phyloP scores from a whole-genome alignment of 2,113 vertebrate genomes.

The Ceuthmochares aereus region DNA sequence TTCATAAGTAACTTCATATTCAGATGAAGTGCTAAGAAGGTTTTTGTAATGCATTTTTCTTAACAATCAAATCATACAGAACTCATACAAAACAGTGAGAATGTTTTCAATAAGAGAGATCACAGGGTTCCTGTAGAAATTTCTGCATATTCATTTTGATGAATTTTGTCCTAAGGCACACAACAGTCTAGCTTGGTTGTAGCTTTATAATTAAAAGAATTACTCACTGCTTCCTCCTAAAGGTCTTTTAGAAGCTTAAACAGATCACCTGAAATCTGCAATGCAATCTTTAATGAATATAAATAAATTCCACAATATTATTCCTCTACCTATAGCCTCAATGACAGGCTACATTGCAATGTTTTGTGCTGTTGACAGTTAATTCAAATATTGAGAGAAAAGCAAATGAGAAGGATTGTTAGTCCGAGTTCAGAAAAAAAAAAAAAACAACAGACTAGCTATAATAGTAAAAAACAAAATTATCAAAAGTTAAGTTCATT shows the following conservation, averaged over 20 bases:
- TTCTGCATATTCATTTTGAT: background rate
- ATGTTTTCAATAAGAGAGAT: background rate
- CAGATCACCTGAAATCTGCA: background rate
- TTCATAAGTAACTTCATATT: slow-evolving; percentile 50
- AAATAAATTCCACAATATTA: background rate
- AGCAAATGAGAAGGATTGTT: background rate
- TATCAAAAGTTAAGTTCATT: background rate
- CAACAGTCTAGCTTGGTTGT: background rate
- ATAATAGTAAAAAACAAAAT: background rate
- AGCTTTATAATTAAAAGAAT: background rate
- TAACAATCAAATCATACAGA: slow-evolving; percentile 39
- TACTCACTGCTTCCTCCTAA: background rate
- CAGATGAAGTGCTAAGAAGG: slow-evolving; percentile 8
- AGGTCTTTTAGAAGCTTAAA: background rate
- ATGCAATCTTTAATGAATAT: background rate
- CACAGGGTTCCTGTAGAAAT: background rate
- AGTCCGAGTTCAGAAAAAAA: background rate
- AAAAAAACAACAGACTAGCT: background rate
- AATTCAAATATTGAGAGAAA: background rate
- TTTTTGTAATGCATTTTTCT: slow-evolving; percentile 51
- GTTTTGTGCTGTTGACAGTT: background rate
- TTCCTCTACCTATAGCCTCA: background rate
- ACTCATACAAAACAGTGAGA: background rate
- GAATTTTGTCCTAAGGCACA: background rate
- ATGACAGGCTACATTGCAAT: background rate